These are phyloP conservation scores for Rutpela maculata DNA, from an alignment of 2,888 invertebrate species.

Conservation along the genomic window DNA sequence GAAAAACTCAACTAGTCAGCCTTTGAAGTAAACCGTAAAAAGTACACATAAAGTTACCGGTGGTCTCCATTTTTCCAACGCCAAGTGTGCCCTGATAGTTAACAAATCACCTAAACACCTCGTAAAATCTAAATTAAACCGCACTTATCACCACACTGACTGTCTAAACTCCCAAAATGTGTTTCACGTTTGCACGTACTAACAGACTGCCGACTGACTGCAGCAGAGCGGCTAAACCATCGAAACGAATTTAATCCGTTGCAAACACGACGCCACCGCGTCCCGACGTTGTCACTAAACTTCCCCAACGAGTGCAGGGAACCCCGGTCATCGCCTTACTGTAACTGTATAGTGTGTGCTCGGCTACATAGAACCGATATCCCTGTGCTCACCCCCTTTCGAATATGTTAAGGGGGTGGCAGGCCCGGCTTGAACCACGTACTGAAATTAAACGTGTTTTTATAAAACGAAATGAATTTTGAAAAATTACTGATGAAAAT, in stretches of 20 bases:
- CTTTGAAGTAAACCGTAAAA: neutral
- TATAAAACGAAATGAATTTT: neutral
- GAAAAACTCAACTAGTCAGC: neutral
- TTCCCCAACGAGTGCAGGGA: conserved; percentile 61
- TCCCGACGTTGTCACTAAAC: conserved; percentile 72
- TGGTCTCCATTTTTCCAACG: conserved; percentile 20
- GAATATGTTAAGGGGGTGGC: conserved; percentile 40
- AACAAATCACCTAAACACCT: conserved; percentile 15
- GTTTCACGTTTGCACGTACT: conserved; percentile 42
- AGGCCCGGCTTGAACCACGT: conserved; percentile 20
- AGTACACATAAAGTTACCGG: conserved; percentile 11
- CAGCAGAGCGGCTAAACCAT: conserved; percentile 33
- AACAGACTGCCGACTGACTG: conserved; percentile 32
- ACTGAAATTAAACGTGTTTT: neutral
- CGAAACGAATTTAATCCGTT: conserved; percentile 46
- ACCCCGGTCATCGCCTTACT: conserved; percentile 58
- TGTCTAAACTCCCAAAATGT: conserved; percentile 27
- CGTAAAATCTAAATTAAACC: conserved; percentile 19
- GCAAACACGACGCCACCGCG: conserved; percentile 68
- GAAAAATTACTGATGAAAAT: neutral
- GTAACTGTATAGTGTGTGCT: conserved; percentile 23
- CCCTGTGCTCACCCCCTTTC: conserved; percentile 38
- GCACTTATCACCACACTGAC: neutral
- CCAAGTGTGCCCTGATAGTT: neutral
- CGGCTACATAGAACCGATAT: conserved; percentile 38